A percentile compares a stretch with the other conserved stretches of the same genome.
Evolutionary conservation across 2,888 invertebrate genomes (phyloP).

Genomic region (Drosophila subsilvestris): DNA sequence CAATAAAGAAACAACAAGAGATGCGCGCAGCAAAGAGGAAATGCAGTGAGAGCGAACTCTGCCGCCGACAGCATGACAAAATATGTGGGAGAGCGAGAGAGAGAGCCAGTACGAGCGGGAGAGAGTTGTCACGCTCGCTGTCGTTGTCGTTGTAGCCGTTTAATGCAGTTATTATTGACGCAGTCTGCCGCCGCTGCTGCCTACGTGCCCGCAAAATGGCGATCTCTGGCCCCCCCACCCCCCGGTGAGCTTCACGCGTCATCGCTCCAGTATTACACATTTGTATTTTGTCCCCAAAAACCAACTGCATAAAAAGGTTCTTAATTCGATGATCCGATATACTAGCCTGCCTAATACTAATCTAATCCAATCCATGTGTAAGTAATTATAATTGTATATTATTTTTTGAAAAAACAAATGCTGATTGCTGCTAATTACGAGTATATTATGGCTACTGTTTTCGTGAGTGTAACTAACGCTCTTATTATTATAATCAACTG

Average conservation of each 20-base stretch:
- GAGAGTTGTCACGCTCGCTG: constrained; percentile 3
- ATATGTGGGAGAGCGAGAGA: constrained; percentile 10
- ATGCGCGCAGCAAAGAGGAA: not conserved
- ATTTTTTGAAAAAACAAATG: not conserved
- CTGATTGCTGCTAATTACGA: not conserved
- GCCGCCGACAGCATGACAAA: constrained; percentile 17
- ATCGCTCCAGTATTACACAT: not conserved
- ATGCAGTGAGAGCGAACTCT: constrained; percentile 18
- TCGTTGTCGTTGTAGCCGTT: not conserved
- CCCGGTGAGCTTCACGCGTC: constrained; percentile 2
- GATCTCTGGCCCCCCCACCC: constrained; percentile 15
- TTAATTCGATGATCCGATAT: too few relatives aligned
- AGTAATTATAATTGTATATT: too few relatives aligned
- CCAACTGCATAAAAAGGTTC: not conserved
- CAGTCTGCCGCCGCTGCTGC: constrained; percentile 55
- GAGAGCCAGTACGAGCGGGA: constrained; percentile 8
- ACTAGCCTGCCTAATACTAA: too few relatives aligned
- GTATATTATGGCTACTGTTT: not conserved
- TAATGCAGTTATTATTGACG: constrained; percentile 80
- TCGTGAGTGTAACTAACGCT: not conserved
- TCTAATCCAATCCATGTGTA: too few relatives aligned
- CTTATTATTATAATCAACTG: not conserved
- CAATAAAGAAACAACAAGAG: not conserved
- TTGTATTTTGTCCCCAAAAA: not conserved
- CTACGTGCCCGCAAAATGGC: constrained; percentile 44